Percentiles rank a stretch among this genome's conserved stretches.
These are phyloP conservation scores for Heliconius himera DNA, from an alignment of 1,140 invertebrate species.

Conservation along the genomic window DNA sequence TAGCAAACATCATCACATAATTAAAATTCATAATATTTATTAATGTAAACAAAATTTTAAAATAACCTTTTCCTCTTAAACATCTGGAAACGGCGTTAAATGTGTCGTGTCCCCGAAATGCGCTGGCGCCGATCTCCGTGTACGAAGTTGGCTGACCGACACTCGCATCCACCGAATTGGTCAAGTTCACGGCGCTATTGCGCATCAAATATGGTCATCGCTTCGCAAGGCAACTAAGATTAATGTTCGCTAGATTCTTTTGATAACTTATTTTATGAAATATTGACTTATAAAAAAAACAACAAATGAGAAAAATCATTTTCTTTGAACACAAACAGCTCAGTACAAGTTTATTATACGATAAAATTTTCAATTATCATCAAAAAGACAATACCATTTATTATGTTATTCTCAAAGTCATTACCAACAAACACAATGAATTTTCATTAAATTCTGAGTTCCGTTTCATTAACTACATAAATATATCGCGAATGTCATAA, in stretches of 20 bases:
- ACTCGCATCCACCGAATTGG: slow-evolving; percentile 61
- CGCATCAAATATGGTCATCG: slow-evolving; percentile 46
- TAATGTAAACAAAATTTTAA: neutral
- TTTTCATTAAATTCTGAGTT: slow-evolving; percentile 10
- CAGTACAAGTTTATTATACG: too few relatives aligned
- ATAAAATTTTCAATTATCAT: too few relatives aligned
- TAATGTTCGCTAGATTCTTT: neutral
- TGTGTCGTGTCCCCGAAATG: slow-evolving; percentile 11
- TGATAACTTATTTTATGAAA: neutral
- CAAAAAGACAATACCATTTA: too few relatives aligned
- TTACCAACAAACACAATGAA: neutral
- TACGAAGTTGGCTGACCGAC: slow-evolving; percentile 54
- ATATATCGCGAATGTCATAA: slow-evolving; percentile 22
- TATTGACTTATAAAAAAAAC: too few relatives aligned
- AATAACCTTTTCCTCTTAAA: neutral
- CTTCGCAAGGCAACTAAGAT: slow-evolving; percentile 34
- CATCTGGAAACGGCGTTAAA: neutral
- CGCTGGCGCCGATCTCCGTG: slow-evolving; percentile 42
- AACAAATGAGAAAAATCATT: too few relatives aligned
- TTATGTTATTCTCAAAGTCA: neutral
- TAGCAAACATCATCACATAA: too few relatives aligned
- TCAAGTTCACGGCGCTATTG: slow-evolving; percentile 65
- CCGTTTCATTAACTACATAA: slow-evolving; percentile 24
- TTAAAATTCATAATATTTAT: neutral
- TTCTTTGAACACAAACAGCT: too few relatives aligned